Evolutionary conservation across 1,140 invertebrate species (phyloP).

Genomic region (Lepidurus couesii): DNA sequence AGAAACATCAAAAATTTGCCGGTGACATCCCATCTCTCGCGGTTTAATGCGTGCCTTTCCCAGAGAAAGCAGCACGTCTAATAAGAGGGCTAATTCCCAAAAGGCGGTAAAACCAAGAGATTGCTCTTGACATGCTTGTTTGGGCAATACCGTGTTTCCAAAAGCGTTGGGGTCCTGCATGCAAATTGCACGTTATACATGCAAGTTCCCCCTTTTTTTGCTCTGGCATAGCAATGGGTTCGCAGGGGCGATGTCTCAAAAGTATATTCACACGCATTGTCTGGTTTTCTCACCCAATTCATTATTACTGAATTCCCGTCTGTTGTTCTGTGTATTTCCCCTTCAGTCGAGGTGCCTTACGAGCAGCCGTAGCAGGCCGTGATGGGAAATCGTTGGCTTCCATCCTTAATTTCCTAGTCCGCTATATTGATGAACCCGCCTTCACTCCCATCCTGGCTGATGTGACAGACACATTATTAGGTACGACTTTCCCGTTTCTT

Average conservation of each 20-base stretch:
- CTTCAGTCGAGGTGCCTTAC: constrained; percentile 59
- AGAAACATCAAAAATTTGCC: background rate
- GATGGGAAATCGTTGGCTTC: constrained; percentile 57
- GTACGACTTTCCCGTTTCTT: constrained; percentile 43
- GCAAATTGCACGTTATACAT: constrained; percentile 2
- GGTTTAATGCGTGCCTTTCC: background rate
- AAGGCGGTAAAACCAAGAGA: background rate
- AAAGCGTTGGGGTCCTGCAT: background rate
- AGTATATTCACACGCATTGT: constrained; percentile 25
- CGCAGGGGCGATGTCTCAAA: background rate
- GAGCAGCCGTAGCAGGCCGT: constrained; percentile 61
- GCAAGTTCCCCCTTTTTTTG: background rate
- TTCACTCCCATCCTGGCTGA: constrained; percentile 67
- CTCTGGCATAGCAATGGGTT: background rate
- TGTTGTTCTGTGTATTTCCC: constrained; percentile 16
- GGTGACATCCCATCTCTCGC: too few species aligned
- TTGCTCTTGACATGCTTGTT: background rate
- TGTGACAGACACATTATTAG: constrained; percentile 64
- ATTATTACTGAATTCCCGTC: constrained; percentile 8
- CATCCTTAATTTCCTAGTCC: constrained; percentile 70
- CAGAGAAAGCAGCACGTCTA: background rate
- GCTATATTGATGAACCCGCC: constrained; percentile 63
- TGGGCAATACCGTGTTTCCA: background rate
- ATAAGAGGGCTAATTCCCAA: background rate
- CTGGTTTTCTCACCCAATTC: constrained; percentile 22